Evolutionary conservation across 2,113 vertebrate species (phyloP).

Genomic region (Tetraodon nigroviridis): DNA sequence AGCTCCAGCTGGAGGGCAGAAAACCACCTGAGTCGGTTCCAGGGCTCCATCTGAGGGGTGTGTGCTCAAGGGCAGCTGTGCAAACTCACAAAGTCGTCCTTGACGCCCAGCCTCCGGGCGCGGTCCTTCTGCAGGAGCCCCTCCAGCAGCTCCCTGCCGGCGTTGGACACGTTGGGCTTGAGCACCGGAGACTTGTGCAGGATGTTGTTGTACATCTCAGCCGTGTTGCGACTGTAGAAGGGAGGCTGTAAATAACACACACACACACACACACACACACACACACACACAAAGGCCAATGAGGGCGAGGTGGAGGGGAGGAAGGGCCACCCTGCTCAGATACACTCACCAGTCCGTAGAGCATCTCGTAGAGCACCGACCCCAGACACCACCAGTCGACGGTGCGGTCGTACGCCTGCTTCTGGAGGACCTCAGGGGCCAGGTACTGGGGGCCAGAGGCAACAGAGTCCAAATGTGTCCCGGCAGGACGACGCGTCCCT

Average conservation of each 20-base stretch:
- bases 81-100: slow-evolving; percentile 76
- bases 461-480: not conserved
- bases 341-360: slow-evolving; percentile 77
- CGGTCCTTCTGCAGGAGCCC: slow-evolving; percentile 79
- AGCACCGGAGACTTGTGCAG: slow-evolving; percentile 74
- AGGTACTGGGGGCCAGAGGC: slow-evolving; percentile 64
- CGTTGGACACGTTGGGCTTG: slow-evolving; percentile 77
- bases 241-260: slow-evolving; percentile 63
- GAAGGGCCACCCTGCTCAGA: not conserved
- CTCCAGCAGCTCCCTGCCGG: slow-evolving; percentile 74
- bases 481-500: not conserved
- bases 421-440: slow-evolving; percentile 80
- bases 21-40: slow-evolving; percentile 2
- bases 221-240: slow-evolving; percentile 80
- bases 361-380: slow-evolving; percentile 83
- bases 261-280: no score
- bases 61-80: not conserved
- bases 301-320: no score
- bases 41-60: fast-evolving
- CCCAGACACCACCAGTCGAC: slow-evolving; percentile 84
- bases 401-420: slow-evolving; percentile 79
- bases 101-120: slow-evolving; percentile 70
- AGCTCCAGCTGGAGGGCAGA: slow-evolving; percentile 70
- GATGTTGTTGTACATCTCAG: slow-evolving; percentile 83
- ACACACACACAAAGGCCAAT: not conserved